phyloP scores from a whole-genome alignment of 2,888 invertebrate species.

The Escarpia spicata region DNA sequence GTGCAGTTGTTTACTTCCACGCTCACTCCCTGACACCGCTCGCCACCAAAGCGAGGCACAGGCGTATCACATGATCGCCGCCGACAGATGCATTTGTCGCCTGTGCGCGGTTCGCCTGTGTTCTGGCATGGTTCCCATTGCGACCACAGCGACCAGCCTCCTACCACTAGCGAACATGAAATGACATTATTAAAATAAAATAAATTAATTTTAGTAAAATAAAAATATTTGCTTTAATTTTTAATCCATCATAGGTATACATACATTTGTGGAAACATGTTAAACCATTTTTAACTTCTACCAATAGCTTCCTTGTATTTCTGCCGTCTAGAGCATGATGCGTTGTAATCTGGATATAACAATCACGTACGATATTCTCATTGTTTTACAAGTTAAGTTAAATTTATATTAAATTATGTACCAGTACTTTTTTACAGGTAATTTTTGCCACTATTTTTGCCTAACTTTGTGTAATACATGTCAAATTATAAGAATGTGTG shows the following conservation, averaged over 20 bases:
- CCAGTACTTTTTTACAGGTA: not conserved
- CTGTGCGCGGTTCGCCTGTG: conserved; percentile 61
- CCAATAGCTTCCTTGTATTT: not conserved
- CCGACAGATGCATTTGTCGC: conserved; percentile 81
- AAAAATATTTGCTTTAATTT: not conserved
- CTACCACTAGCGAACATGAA: conserved; percentile 51
- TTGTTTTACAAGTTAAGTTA: not conserved
- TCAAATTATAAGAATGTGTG: not conserved
- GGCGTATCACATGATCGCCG: conserved; percentile 86
- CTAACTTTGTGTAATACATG: not conserved
- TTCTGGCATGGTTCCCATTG: conserved; percentile 82
- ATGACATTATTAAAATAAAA: not conserved
- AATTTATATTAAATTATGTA: not conserved
- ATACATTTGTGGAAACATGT: not conserved
- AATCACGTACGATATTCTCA: not conserved
- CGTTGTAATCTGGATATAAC: not conserved
- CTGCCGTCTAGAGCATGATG: not conserved
- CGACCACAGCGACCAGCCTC: conserved; percentile 85
- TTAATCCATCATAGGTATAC: not conserved
- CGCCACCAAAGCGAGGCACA: conserved; percentile 80
- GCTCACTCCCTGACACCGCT: conserved; percentile 72
- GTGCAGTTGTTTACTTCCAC: conserved; percentile 64
- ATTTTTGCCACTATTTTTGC: not conserved
- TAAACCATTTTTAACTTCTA: not conserved
- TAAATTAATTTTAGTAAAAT: not conserved